Conservation (phyloP, 2,888 invertebrate genomes). For the Machimus atricapillus region DNA sequence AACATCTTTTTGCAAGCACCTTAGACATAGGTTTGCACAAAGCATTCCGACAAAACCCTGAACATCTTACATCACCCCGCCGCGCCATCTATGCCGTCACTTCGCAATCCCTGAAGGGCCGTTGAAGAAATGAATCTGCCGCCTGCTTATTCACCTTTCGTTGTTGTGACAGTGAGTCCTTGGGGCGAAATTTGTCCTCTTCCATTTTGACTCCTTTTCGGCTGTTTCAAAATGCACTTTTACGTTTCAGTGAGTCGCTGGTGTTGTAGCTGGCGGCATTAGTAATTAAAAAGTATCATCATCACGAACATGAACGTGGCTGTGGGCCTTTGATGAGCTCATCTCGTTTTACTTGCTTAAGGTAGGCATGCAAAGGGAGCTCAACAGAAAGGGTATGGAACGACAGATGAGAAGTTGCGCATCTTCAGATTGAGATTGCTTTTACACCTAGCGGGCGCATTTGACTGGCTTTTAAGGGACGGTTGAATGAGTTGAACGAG, state of each 20-base stretch:
- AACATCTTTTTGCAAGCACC: not conserved
- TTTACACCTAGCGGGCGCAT: constrained; percentile 9
- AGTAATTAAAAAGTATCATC: constrained; percentile 10
- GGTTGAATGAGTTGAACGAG: not conserved
- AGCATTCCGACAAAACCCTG: not conserved
- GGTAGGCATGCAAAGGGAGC: not conserved
- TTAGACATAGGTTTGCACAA: not conserved
- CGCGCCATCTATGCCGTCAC: not conserved
- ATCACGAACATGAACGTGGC: not conserved
- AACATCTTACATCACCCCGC: not conserved
- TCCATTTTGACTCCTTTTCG: not conserved
- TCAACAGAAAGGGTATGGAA: not conserved
- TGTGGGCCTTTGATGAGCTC: not conserved
- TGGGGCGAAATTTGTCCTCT: not conserved
- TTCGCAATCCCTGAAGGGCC: not conserved
- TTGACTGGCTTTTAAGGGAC: not conserved
- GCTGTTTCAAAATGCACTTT: not conserved
- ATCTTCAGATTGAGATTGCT: constrained; percentile 4
- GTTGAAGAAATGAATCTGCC: not conserved
- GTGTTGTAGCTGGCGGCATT: constrained; percentile 7
- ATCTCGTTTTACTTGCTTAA: not conserved
- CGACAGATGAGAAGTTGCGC: not conserved
- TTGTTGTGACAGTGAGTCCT: not conserved
- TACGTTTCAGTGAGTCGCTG: constrained; percentile 3
- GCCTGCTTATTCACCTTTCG: not conserved